Evolutionary conservation across 2,113 vertebrate genomes (phyloP).

Genomic region (Bothrops jararaca): DNA sequence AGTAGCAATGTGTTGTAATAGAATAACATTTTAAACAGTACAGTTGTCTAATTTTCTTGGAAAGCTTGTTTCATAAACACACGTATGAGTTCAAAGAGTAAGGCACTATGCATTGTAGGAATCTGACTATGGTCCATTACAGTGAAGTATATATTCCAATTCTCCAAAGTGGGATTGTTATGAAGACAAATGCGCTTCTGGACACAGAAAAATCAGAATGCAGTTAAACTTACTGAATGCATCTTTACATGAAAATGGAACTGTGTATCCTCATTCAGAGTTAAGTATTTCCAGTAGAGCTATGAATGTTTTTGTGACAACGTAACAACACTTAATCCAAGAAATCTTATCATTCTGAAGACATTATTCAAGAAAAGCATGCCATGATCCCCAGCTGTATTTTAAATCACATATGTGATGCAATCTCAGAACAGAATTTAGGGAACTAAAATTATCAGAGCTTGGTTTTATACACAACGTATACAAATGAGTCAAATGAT

Average conservation of each 20-base stretch:
- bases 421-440: not conserved
- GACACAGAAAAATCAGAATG: not conserved
- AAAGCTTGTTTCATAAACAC: not conserved
- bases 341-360: not conserved
- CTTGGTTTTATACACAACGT: constrained; percentile 21
- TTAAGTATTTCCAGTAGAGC: not conserved
- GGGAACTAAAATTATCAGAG: not conserved
- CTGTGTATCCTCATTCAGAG: not conserved
- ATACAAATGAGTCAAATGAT: not conserved
- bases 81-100: not conserved
- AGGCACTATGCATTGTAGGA: not conserved
- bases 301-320: not conserved
- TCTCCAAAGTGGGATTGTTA: not conserved
- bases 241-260: not conserved
- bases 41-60: not conserved
- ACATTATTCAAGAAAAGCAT: not conserved
- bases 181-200: not conserved
- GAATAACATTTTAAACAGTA: not conserved
- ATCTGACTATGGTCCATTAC: not conserved
- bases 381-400: not conserved
- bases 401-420: not conserved
- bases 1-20: not conserved
- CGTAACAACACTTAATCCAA: not conserved
- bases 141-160: not conserved
- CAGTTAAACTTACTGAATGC: not conserved